A percentile compares a stretch with the other conserved stretches of the same genome.
Conservation (phyloP, 1,140 invertebrate genomes). For the Hirudo medicinalis region DNA sequence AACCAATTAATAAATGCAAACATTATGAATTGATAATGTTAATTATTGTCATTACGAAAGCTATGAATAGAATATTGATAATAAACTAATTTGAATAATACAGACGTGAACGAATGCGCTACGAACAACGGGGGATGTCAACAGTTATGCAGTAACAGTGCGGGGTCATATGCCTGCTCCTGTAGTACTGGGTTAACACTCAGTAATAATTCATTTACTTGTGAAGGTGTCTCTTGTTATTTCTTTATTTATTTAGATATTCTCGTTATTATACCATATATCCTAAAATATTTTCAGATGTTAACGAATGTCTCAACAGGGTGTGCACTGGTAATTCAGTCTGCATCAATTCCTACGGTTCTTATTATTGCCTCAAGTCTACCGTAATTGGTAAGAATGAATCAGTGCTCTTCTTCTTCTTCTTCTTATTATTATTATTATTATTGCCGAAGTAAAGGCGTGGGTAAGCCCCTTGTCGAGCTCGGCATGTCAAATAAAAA, state of each 20-base stretch:
- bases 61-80: no score
- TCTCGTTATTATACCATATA: background rate
- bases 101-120: constrained; percentile 23
- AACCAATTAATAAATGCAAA: no score
- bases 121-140: constrained; percentile 21
- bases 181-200: constrained; percentile 20
- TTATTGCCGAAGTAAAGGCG: no score
- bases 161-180: constrained; percentile 19
- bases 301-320: background rate
- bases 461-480: no score
- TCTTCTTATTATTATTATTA: no score
- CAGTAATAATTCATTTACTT: constrained; percentile 6
- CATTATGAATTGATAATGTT: no score
- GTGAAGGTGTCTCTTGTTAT: constrained; percentile 12
- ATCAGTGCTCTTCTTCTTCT: no score
- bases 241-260: background rate
- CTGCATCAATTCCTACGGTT: constrained; percentile 13
- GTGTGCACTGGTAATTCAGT: background rate
- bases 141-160: constrained; percentile 19
- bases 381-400: no score
- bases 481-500: no score
- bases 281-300: background rate
- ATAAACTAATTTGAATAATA: background rate
- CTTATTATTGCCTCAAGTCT: constrained; percentile 10
- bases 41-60: no score